phyloP scores from a whole-genome alignment of 2,113 vertebrate species.

The Gnathonemus echidnorhynchus region DNA sequence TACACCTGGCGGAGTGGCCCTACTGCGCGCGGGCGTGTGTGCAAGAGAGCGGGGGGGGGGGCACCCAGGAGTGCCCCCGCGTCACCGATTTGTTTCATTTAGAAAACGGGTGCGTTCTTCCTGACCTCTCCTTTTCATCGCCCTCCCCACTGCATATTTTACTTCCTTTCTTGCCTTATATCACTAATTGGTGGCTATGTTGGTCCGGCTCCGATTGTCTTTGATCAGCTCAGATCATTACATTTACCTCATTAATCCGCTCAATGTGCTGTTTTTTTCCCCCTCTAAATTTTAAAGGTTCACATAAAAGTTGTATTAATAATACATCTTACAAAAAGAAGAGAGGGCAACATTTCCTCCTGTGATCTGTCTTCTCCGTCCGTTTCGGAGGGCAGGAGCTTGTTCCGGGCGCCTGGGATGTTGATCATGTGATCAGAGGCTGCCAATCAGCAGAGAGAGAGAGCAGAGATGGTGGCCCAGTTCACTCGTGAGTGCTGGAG shows the following conservation, averaged over 20 bases:
- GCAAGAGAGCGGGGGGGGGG: too few relatives aligned
- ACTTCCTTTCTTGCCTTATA: constrained; percentile 65
- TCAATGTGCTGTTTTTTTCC: constrained; percentile 45
- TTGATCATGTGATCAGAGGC: background rate
- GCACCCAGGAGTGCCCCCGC: constrained; percentile 23
- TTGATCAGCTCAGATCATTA: constrained; percentile 76
- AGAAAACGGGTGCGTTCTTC: constrained; percentile 65
- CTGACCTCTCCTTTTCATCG: constrained; percentile 71
- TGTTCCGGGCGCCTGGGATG: background rate
- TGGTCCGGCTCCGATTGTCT: constrained; percentile 66
- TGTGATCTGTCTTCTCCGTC: constrained; percentile 39
- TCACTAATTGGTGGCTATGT: constrained; percentile 73
- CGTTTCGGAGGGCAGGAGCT: background rate
- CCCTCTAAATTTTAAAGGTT: constrained; percentile 49
- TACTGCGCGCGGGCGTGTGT: background rate
- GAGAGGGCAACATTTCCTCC: constrained; percentile 27
- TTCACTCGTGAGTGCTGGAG: background rate
- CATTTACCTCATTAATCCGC: constrained; percentile 74
- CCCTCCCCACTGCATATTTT: constrained; percentile 59
- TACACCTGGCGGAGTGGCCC: background rate
- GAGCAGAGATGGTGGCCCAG: background rate
- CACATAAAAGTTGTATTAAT: constrained; percentile 60
- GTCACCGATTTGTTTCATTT: constrained; percentile 52
- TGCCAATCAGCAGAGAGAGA: background rate
- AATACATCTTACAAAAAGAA: constrained; percentile 59